These are phyloP conservation scores for Tetropium fuscum DNA, from an alignment of 2,888 invertebrate species.

Conservation along the genomic window DNA sequence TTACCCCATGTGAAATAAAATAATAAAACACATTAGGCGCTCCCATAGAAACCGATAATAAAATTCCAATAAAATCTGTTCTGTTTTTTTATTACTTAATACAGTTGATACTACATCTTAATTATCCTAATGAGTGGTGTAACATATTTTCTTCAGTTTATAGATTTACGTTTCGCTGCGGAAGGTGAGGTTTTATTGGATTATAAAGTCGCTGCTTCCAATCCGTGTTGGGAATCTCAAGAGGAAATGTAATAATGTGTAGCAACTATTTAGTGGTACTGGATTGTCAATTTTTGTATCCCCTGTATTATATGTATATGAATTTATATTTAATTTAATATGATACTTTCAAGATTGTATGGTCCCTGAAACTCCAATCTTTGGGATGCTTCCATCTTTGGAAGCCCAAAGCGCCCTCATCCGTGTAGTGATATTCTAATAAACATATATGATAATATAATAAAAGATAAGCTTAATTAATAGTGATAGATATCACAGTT, in stretches of 20 bases:
- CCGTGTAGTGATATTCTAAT: no score
- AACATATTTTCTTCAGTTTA: conserved; percentile 6
- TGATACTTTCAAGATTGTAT: no score
- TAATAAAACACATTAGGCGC: conserved; percentile 26
- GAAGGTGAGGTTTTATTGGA: neutral
- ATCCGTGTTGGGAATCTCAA: neutral
- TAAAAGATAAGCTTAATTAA: no score
- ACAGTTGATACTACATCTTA: conserved; percentile 23
- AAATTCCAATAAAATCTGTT: conserved; percentile 23
- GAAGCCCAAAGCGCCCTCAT: no score
- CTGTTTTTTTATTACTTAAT: conserved; percentile 27
- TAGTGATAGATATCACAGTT: no score
- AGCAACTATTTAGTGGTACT: no score
- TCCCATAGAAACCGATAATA: conserved; percentile 25
- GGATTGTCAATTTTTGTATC: no score
- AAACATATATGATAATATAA: no score
- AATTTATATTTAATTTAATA: no score
- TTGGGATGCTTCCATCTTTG: no score
- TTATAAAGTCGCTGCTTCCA: neutral
- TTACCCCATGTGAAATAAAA: conserved; percentile 24
- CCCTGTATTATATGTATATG: no score
- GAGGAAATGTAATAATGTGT: neutral
- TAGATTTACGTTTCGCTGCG: conserved; percentile 7
- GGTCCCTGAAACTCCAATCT: no score
- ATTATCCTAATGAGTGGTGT: conserved; percentile 7